Conservation (phyloP, 2,888 invertebrate genomes). For the Andricus curvator region DNA sequence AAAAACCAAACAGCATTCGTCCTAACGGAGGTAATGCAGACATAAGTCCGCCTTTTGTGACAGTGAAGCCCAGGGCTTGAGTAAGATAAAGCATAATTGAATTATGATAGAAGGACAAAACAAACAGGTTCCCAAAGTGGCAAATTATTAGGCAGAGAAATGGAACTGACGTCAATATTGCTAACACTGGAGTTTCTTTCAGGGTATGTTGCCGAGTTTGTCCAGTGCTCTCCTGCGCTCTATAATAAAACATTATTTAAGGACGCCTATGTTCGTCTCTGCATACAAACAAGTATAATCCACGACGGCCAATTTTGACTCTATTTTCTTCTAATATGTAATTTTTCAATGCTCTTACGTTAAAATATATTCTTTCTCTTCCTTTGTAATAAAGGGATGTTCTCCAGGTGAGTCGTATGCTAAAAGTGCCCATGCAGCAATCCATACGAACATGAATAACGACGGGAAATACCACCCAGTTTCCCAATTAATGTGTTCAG, state of each 20-base stretch:
- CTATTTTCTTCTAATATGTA: no score
- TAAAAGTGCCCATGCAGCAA: conserved; percentile 82
- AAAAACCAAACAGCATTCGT: conserved; percentile 84
- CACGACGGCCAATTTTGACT: no score
- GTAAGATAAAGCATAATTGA: conserved; percentile 88
- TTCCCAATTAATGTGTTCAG: conserved; percentile 84
- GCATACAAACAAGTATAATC: no score
- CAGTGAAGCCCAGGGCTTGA: conserved; percentile 85
- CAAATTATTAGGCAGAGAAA: conserved; percentile 84
- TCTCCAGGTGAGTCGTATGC: conserved; percentile 83
- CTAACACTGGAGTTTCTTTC: conserved; percentile 82
- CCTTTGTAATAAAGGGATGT: conserved; percentile 82
- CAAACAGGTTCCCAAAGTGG: conserved; percentile 89
- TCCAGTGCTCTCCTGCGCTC: conserved; percentile 77
- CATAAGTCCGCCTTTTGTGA: conserved; percentile 85
- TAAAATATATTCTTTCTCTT: conserved; percentile 83
- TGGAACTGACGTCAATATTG: conserved; percentile 83
- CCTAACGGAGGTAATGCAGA: conserved; percentile 87
- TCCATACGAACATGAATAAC: conserved; percentile 80
- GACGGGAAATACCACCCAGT: conserved; percentile 85
- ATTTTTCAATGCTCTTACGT: conserved; percentile 65
- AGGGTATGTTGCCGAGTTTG: conserved; percentile 58
- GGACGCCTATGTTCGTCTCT: no score
- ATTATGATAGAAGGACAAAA: conserved; percentile 87
- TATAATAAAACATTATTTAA: conserved; percentile 66